A percentile compares a stretch with the other conserved stretches of the same genome.
These are phyloP conservation scores for Cybosia mesomella DNA, from an alignment of 2,888 invertebrate species.

Conservation along the genomic window DNA sequence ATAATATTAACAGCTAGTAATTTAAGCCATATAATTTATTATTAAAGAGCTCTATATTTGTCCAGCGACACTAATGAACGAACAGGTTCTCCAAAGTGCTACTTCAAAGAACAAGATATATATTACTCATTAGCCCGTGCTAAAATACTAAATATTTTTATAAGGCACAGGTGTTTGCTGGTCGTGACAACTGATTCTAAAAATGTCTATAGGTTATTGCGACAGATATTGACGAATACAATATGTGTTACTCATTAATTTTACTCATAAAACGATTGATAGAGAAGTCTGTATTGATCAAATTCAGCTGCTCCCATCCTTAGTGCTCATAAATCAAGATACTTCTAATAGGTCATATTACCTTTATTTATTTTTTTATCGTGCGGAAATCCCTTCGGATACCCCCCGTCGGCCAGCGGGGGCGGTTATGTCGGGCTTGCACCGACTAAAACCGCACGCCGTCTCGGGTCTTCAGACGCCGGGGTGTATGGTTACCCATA, in stretches of 20 bases:
- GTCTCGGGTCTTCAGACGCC: no score
- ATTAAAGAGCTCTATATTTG: conserved; percentile 7
- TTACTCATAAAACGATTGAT: conserved; percentile 24
- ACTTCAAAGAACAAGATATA: conserved; percentile 36
- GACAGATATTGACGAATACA: conserved; percentile 34
- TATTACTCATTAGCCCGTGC: conserved; percentile 33
- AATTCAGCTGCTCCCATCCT: conserved; percentile 1
- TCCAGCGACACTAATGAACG: conserved; percentile 9
- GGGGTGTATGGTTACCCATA: no score
- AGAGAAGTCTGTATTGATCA: conserved; percentile 11
- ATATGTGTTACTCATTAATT: conserved; percentile 33
- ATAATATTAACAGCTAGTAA: not conserved
- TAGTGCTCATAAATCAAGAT: conserved; percentile 1
- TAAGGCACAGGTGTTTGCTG: conserved; percentile 51
- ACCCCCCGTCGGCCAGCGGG: no score
- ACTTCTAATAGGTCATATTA: not conserved
- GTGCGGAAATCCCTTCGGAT: no score
- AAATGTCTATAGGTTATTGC: conserved; percentile 31
- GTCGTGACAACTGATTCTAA: conserved; percentile 30
- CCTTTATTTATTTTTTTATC: not conserved
- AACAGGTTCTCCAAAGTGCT: conserved; percentile 15
- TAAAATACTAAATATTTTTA: conserved; percentile 33
- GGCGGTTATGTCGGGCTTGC: no score
- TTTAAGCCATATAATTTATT: not conserved
- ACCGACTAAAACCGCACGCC: no score